These are phyloP conservation scores for Euwallacea fornicatus DNA, from an alignment of 1,140 invertebrate species.

Conservation along the genomic window DNA sequence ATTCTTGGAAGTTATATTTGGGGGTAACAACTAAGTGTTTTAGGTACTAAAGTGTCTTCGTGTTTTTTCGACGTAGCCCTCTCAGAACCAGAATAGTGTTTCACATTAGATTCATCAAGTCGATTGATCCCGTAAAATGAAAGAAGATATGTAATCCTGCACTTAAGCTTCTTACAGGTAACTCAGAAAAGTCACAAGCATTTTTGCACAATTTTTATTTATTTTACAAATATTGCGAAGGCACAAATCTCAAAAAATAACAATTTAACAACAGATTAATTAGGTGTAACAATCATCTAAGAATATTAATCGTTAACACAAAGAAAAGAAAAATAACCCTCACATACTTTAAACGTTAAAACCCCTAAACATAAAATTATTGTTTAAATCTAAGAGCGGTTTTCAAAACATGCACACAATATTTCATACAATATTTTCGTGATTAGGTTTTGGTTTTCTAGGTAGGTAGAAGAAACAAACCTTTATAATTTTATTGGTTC, in stretches of 20 bases:
- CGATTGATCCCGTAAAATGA: too few species aligned
- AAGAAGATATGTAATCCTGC: too few species aligned
- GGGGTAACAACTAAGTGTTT: too few species aligned
- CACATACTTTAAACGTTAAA: conserved; percentile 7
- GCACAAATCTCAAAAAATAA: conserved; percentile 52
- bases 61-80: too few species aligned
- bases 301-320: conserved; percentile 7
- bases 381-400: not conserved
- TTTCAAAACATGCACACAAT: conserved; percentile 17
- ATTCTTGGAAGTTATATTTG: too few species aligned
- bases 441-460: not conserved
- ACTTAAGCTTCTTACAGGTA: not conserved
- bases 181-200: not conserved
- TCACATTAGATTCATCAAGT: too few species aligned
- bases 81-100: too few species aligned
- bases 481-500: not conserved
- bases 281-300: conserved; percentile 7
- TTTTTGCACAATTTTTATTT: conserved; percentile 40
- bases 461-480: not conserved
- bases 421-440: conserved; percentile 14
- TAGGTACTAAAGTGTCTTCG: too few species aligned
- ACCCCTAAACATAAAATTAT: conserved; percentile 9
- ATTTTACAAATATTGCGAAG: conserved; percentile 53
- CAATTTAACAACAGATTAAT: conserved; percentile 42
- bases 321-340: conserved; percentile 6